Evolutionary conservation across 2,888 invertebrate genomes (phyloP).

Genomic region (Drosophila lacicola): DNA sequence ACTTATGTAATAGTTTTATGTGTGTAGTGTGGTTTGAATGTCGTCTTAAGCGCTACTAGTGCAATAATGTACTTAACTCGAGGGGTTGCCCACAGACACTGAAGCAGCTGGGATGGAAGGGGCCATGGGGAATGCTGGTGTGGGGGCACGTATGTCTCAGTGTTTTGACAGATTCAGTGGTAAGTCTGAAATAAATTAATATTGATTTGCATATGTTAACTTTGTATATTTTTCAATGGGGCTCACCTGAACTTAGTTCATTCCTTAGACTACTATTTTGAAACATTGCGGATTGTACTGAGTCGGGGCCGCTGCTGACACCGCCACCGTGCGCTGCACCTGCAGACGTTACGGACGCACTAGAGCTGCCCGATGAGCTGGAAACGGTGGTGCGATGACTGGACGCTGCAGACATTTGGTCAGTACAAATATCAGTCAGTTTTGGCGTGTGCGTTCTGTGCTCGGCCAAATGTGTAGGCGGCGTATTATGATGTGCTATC

Average conservation of each 20-base stretch:
- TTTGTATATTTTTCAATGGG: not conserved
- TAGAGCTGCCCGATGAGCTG: slow-evolving; percentile 68
- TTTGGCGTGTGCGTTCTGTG: slow-evolving; percentile 70
- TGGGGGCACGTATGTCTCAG: slow-evolving; percentile 81
- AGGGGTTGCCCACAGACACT: slow-evolving; percentile 60
- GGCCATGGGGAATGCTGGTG: slow-evolving; percentile 15
- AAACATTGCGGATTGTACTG: slow-evolving; percentile 80
- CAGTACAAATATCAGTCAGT: slow-evolving; percentile 78
- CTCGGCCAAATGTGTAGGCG: slow-evolving; percentile 69
- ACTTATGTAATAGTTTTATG: slow-evolving; percentile 62
- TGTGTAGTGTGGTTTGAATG: slow-evolving; percentile 66
- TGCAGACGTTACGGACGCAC: slow-evolving; percentile 53
- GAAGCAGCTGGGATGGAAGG: slow-evolving; percentile 47
- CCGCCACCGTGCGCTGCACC: slow-evolving; percentile 41
- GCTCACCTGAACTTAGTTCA: slow-evolving; percentile 85
- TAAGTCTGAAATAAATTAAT: slow-evolving; percentile 89
- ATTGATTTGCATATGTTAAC: not conserved
- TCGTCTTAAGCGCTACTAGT: slow-evolving; percentile 72
- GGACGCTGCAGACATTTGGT: slow-evolving; percentile 73
- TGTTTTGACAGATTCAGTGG: slow-evolving; percentile 96
- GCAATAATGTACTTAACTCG: slow-evolving; percentile 72
- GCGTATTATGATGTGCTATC: slow-evolving; percentile 50
- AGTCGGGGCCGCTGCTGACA: slow-evolving; percentile 49
- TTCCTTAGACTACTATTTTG: slow-evolving; percentile 85
- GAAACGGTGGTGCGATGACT: slow-evolving; percentile 72